Percentiles rank a stretch among this genome's conserved stretches.
These are phyloP conservation scores for Hydropsyche betteni DNA, from an alignment of 2,888 invertebrate genomes.

Conservation along the genomic window DNA sequence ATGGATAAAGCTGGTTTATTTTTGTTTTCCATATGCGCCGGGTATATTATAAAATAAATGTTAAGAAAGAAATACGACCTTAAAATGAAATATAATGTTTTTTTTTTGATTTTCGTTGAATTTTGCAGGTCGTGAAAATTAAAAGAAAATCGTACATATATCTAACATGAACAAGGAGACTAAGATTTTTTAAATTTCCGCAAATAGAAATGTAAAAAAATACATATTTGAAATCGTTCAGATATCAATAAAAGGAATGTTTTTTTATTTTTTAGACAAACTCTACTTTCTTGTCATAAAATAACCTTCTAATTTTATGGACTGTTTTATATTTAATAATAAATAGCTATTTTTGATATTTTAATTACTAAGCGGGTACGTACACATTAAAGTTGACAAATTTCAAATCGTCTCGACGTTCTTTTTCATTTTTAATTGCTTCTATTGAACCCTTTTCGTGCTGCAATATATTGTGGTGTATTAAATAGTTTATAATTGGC, in stretches of 20 bases:
- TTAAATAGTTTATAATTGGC: too few relatives aligned
- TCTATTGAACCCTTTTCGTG: constrained; percentile 14
- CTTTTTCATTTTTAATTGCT: not conserved
- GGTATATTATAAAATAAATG: too few relatives aligned
- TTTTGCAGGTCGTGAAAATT: too few relatives aligned
- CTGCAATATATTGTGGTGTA: not conserved
- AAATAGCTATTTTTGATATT: constrained; percentile 20
- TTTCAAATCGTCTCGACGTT: constrained; percentile 3
- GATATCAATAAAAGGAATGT: constrained; percentile 16
- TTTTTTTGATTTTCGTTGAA: too few relatives aligned
- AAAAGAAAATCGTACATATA: too few relatives aligned
- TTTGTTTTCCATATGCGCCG: too few relatives aligned
- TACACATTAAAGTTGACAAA: not conserved
- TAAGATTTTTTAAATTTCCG: constrained; percentile 24
- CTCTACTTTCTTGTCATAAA: constrained; percentile 15
- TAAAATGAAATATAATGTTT: too few relatives aligned
- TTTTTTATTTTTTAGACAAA: constrained; percentile 5
- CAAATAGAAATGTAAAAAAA: constrained; percentile 41
- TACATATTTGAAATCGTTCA: constrained; percentile 34
- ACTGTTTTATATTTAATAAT: constrained; percentile 19
- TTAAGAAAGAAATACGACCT: too few relatives aligned
- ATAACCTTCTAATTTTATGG: constrained; percentile 27
- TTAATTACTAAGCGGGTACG: constrained; percentile 21
- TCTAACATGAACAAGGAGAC: constrained; percentile 1
- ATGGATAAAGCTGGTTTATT: too few relatives aligned